Percentiles rank a stretch among this genome's conserved stretches.
phyloP scores from a whole-genome alignment of 2,888 invertebrate species.

The Keiferia lycopersicella region DNA sequence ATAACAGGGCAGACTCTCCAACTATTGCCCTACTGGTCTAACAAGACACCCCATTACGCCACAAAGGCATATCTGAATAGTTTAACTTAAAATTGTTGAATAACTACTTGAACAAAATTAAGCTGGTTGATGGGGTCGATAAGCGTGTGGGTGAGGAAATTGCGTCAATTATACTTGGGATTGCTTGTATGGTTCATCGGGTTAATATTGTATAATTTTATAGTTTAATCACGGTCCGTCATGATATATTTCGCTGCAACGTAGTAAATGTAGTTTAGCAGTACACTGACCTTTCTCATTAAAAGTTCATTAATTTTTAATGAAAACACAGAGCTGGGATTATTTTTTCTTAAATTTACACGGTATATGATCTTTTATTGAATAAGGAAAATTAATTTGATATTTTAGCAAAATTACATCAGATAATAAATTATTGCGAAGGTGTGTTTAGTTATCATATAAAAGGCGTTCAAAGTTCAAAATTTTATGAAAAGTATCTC shows the following conservation, averaged over 20 bases:
- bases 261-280: not conserved
- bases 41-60: slow-evolving; percentile 3
- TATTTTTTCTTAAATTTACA: not conserved
- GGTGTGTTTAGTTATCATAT: too few species aligned
- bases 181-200: slow-evolving; percentile 5
- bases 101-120: slow-evolving; percentile 31
- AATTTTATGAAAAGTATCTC: too few species aligned
- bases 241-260: not conserved
- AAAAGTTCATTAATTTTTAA: slow-evolving; percentile 4
- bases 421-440: not conserved
- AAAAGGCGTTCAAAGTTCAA: too few species aligned
- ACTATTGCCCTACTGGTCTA: slow-evolving; percentile 17
- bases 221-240: slow-evolving; percentile 1
- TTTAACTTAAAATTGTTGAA: slow-evolving; percentile 15
- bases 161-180: slow-evolving; percentile 21
- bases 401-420: not conserved
- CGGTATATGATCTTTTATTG: not conserved
- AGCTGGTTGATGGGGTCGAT: slow-evolving; percentile 31
- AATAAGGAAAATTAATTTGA: not conserved
- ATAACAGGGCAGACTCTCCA: slow-evolving; percentile 26
- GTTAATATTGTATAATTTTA: not conserved
- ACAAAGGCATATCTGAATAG: not conserved
- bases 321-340: not conserved
- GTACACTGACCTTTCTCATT: not conserved
- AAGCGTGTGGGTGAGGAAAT: slow-evolving; percentile 24